Percentiles rank a stretch among this genome's conserved stretches.
phyloP scores from a whole-genome alignment of 2,797 vertebrate genomes.

The Chaetophractus vellerosus region DNA sequence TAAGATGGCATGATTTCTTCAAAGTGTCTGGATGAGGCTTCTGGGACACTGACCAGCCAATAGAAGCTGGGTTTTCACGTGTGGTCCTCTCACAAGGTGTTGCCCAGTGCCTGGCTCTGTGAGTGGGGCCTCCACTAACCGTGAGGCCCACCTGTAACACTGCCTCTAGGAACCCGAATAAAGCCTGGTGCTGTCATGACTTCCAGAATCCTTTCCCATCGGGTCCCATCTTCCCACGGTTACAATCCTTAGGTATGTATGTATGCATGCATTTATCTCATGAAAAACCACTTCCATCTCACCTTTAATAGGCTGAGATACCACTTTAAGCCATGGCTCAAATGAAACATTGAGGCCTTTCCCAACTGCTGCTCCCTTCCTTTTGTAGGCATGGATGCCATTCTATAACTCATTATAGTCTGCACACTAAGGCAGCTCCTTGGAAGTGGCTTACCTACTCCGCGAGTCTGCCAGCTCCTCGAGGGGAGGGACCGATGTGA shows the following conservation, averaged over 20 bases:
- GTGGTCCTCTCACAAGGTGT: neutral
- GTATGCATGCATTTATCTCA: neutral
- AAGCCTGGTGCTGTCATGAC: neutral
- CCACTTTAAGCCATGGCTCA: neutral
- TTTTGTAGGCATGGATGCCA: neutral
- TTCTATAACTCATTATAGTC: neutral
- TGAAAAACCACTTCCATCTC: neutral
- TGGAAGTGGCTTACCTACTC: neutral
- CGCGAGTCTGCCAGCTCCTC: neutral
- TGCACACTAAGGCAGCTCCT: neutral
- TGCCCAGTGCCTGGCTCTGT: neutral
- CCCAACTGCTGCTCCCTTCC: neutral
- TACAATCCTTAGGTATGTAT: neutral
- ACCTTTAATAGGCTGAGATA: neutral
- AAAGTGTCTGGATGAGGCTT: neutral
- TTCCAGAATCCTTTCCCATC: neutral
- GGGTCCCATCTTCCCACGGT: neutral
- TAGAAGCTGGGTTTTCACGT: neutral
- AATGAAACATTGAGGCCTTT: conserved; percentile 1
- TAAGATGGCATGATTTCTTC: neutral
- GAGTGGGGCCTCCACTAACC: neutral
- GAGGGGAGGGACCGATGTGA: too few relatives aligned
- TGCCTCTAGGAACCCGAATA: neutral
- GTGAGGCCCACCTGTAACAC: fast-evolving
- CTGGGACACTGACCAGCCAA: neutral